Conservation (phyloP, 2,113 vertebrate species). For the Oplegnathus fasciatus region DNA sequence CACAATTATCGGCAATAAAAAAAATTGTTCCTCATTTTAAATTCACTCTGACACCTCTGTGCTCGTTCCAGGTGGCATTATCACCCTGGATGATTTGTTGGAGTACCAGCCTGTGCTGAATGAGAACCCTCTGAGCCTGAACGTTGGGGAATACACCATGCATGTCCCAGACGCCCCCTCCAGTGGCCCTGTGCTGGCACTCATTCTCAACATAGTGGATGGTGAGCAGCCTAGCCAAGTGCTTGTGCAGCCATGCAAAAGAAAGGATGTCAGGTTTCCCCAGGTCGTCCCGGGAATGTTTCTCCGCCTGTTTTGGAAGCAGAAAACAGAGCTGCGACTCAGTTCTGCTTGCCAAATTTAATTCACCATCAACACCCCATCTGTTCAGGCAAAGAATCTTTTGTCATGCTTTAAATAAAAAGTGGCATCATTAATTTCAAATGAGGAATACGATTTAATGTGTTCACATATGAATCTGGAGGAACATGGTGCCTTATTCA, state of each 20-base stretch:
- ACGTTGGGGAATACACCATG: constrained; percentile 88
- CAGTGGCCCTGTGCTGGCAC: constrained; percentile 92
- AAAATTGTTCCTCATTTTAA: constrained; percentile 13
- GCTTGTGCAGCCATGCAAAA: constrained; percentile 59
- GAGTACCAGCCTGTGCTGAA: constrained; percentile 88
- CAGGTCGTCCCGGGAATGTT: constrained; percentile 57
- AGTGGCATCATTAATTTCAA: constrained; percentile 34
- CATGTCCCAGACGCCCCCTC: constrained; percentile 90
- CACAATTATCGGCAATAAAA: not conserved
- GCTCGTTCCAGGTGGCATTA: constrained; percentile 88
- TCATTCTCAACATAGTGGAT: constrained; percentile 95
- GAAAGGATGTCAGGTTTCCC: constrained; percentile 69
- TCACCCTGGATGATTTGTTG: constrained; percentile 89
- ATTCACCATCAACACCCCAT: constrained; percentile 46
- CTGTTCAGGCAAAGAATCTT: constrained; percentile 45
- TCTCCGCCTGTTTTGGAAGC: constrained; percentile 38
- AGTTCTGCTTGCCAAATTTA: constrained; percentile 50
- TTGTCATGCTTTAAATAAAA: constrained; percentile 38
- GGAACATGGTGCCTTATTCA: not conserved
- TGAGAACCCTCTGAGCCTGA: constrained; percentile 85
- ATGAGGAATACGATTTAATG: constrained; percentile 17
- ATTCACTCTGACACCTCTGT: constrained; percentile 16
- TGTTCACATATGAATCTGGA: constrained; percentile 26
- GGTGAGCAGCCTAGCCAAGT: constrained; percentile 82
- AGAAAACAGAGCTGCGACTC: constrained; percentile 37